phyloP scores from a whole-genome alignment of 2,797 vertebrate species.

The Echeneis naucrates region DNA sequence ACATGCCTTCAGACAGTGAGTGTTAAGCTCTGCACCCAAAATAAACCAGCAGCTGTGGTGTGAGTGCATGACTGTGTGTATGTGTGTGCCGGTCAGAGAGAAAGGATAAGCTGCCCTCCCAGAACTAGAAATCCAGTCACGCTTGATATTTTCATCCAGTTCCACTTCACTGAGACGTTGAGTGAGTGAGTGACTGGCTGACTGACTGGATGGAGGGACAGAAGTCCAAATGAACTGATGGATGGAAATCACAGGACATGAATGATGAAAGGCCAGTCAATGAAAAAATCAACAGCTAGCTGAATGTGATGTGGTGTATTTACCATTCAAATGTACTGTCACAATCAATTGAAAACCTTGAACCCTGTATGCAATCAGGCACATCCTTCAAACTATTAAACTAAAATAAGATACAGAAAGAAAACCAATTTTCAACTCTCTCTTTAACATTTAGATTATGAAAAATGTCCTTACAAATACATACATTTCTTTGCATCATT shows the following conservation, averaged over 20 bases:
- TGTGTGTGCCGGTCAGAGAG: conserved; percentile 23
- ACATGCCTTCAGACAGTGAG: conserved; percentile 56
- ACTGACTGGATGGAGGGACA: conserved; percentile 6
- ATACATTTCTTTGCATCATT: not conserved
- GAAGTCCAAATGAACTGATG: conserved; percentile 13
- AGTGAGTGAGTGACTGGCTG: not conserved
- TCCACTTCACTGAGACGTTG: conserved; percentile 22
- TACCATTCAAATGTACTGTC: not conserved
- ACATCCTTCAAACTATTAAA: not conserved
- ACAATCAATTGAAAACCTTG: not conserved
- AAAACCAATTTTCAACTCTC: not conserved
- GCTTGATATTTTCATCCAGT: conserved; percentile 54
- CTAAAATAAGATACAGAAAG: too few species aligned
- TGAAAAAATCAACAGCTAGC: conserved; percentile 11
- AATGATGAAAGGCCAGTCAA: not conserved
- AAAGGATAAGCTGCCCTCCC: conserved; percentile 47
- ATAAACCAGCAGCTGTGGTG: conserved; percentile 76
- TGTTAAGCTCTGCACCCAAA: conserved; percentile 66
- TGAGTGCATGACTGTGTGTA: conserved; percentile 23
- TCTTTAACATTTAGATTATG: not conserved
- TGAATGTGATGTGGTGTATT: not conserved
- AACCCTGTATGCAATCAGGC: too few species aligned
- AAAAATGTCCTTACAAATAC: not conserved
- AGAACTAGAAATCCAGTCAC: conserved; percentile 58
- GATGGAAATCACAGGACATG: conserved; percentile 23